phyloP scores from a whole-genome alignment of 2,113 vertebrate species.

The Hassar affinis region DNA sequence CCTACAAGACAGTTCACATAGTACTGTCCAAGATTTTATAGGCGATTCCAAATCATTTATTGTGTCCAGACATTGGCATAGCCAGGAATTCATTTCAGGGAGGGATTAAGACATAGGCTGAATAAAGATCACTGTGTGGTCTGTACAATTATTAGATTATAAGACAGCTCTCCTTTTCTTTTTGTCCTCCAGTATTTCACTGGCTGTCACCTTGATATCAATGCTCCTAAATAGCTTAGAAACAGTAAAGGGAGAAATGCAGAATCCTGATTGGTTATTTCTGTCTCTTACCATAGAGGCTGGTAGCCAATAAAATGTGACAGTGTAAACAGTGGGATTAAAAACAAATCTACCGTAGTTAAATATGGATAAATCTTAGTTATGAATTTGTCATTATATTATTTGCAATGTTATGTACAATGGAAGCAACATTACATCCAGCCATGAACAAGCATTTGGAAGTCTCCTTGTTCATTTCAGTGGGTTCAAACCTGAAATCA shows the following conservation, averaged over 20 bases:
- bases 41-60: neutral
- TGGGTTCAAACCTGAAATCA: neutral
- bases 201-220: neutral
- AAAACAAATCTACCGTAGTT: neutral
- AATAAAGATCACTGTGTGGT: neutral
- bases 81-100: neutral
- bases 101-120: neutral
- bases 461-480: neutral
- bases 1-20: neutral
- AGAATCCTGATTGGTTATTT: neutral
- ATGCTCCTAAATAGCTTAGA: neutral
- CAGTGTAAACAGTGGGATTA: neutral
- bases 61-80: neutral
- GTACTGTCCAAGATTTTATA: neutral
- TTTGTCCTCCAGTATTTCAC: neutral
- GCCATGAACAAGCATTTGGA: neutral
- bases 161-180: neutral
- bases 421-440: neutral
- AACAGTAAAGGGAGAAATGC: neutral
- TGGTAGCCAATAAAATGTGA: neutral
- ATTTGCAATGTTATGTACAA: neutral
- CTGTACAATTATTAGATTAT: neutral
- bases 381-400: neutral
- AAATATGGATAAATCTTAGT: neutral
- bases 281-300: neutral